These are phyloP conservation scores for Deilephila porcellus DNA, from an alignment of 2,888 invertebrate species.

Conservation along the genomic window DNA sequence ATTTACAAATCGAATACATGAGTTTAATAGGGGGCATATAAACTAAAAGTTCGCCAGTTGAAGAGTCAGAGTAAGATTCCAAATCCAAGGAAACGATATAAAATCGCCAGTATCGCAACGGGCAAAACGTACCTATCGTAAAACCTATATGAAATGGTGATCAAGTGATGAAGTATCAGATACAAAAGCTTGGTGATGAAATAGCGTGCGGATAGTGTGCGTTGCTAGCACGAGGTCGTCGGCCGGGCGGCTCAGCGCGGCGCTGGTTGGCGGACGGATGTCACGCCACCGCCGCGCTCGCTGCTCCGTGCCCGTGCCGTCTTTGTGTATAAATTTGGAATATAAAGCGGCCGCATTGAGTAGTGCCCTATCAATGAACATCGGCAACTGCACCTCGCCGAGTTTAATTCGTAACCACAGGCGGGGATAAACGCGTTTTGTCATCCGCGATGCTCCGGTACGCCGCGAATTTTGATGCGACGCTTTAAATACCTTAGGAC, in stretches of 20 bases:
- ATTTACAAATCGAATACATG: too few species aligned
- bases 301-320: slow-evolving; percentile 42
- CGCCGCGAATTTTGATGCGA: background rate
- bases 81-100: too few species aligned
- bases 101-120: too few species aligned
- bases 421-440: slow-evolving; percentile 3
- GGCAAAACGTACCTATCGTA: too few species aligned
- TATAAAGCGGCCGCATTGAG: slow-evolving; percentile 50
- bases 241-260: slow-evolving; percentile 55
- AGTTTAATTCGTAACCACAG: background rate
- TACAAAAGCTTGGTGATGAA: slow-evolving; percentile 21
- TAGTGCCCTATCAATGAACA: slow-evolving; percentile 31
- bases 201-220: background rate
- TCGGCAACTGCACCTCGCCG: background rate
- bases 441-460: background rate
- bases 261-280: slow-evolving; percentile 64
- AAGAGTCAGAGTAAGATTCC: too few species aligned
- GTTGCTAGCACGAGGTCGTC: slow-evolving; percentile 64
- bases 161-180: background rate
- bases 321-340: slow-evolving; percentile 77
- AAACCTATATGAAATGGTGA: background rate
- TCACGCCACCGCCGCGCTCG: slow-evolving; percentile 68
- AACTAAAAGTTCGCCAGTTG: too few species aligned
- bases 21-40: too few species aligned
- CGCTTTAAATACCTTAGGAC: background rate